Base-by-base conservation (phyloP, 1,140 invertebrate genomes). In the Vanessa tameamea region DNA sequence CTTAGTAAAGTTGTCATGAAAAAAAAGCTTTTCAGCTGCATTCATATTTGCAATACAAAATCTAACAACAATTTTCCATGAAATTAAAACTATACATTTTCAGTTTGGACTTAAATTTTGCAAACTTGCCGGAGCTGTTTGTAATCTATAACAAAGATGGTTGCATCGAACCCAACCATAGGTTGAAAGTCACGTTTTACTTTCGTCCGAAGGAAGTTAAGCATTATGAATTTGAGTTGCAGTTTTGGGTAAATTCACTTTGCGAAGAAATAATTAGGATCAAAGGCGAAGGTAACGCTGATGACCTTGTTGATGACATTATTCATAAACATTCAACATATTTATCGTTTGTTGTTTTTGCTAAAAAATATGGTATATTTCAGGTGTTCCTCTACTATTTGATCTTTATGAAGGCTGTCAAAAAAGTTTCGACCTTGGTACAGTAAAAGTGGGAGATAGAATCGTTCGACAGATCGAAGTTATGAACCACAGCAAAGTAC, bases 331-430 rank as follows among this genome's bases (percentile, higher is more conserved):
- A 51, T 51, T 6, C 14, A n/a, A 51, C 4, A n/a, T 3, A 7
- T 15, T n/a, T 0, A 9, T 43, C 9, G 3, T 9, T 43, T 43
- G 0, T 1, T 8, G 0, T 43, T 43, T 43, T 43, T 43, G 37
- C 37, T 11, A 43, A 3, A 37, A 8, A 43, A 43, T 43, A 43
- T 43, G 37, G 37, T 1, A 43, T 5, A 9, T 43, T 43, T 64
- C 47, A 92, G 91, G 91, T 20, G 78, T 92, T 26, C 89, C 89
- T 47, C 72, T 91, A 0, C 77, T 92, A 16, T 90, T 87, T 55
- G 91, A 92, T 69, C 76, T 92, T 7, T 91, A 87, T 53, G 91
- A 92, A 81, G 91, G 91, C 12, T 92, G 91, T 53, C 88, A 92
- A 81, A 92, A 91, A 64, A 90, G 84, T 75, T 91, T 89, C 59